Conservation (phyloP, 2,888 invertebrate genomes). For the Drosophila peninsularis region DNA sequence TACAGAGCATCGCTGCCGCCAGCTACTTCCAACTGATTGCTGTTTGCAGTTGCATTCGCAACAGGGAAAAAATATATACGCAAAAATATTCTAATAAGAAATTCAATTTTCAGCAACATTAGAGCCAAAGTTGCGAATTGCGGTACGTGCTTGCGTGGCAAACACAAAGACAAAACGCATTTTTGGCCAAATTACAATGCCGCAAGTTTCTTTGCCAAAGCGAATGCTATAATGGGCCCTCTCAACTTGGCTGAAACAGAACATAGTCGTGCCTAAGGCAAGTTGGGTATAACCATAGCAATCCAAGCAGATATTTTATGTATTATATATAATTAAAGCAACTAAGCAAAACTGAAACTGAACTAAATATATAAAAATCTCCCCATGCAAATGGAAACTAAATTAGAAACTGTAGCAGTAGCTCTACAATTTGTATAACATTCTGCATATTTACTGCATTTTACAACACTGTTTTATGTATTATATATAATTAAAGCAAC, state of each 20-base stretch:
- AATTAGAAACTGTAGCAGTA: too few relatives aligned
- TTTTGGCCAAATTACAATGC: constrained; percentile 41
- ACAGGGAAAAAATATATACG: constrained; percentile 6
- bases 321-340: too few relatives aligned
- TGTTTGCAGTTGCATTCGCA: constrained; percentile 27
- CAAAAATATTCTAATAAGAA: constrained; percentile 68
- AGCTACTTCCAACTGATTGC: neutral
- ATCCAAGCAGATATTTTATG: neutral
- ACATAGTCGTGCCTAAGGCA: neutral
- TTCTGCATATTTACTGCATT: too few relatives aligned
- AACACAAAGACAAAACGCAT: constrained; percentile 35
- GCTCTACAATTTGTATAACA: too few relatives aligned
- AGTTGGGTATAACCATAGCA: neutral
- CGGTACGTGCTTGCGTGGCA: constrained; percentile 54
- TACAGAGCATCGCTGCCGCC: constrained; percentile 8
- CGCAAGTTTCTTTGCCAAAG: constrained; percentile 10
- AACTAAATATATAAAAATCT: too few relatives aligned
- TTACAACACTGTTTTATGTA: too few relatives aligned
- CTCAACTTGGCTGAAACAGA: neutral
- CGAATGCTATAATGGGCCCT: neutral
- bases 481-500: too few relatives aligned
- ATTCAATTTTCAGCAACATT: constrained; percentile 83
- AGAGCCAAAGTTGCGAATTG: constrained; percentile 62
- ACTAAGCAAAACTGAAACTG: too few relatives aligned
- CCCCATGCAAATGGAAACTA: too few relatives aligned